Evolutionary conservation across 2,888 invertebrate genomes (phyloP).

Genomic region (Eupithecia subfuscata): DNA sequence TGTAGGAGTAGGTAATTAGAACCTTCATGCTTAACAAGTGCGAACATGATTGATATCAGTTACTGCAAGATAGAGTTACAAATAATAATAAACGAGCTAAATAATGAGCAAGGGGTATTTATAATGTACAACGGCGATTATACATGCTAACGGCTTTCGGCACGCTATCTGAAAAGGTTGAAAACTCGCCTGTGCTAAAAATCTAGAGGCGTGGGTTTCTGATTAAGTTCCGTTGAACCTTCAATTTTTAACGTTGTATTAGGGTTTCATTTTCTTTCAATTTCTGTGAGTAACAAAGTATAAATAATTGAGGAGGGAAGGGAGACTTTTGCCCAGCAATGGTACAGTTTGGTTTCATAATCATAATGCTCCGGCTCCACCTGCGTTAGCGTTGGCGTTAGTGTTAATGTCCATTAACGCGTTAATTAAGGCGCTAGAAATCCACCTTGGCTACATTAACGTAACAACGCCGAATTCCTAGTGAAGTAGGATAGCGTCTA

Average conservation of each 20-base stretch:
- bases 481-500: no score
- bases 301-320: neutral
- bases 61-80: constrained; percentile 36
- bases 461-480: no score
- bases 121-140: constrained; percentile 65
- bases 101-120: constrained; percentile 67
- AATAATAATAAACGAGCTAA: constrained; percentile 59
- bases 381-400: no score
- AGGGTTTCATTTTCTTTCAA: neutral
- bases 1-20: constrained; percentile 8
- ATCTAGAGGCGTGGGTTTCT: constrained; percentile 6
- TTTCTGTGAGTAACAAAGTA: neutral
- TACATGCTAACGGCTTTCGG: constrained; percentile 63
- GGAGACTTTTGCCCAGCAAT: neutral
- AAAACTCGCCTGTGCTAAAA: constrained; percentile 29
- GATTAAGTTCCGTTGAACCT: neutral
- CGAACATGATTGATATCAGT: constrained; percentile 44
- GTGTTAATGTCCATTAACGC: no score
- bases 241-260: neutral
- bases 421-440: no score
- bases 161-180: constrained; percentile 56
- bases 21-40: constrained; percentile 35
- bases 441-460: no score
- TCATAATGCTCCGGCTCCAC: no score
- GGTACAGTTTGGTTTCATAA: neutral